Conservation (phyloP, 1,140 invertebrate species). For the Hermatobates lingyangjiaoensis region DNA sequence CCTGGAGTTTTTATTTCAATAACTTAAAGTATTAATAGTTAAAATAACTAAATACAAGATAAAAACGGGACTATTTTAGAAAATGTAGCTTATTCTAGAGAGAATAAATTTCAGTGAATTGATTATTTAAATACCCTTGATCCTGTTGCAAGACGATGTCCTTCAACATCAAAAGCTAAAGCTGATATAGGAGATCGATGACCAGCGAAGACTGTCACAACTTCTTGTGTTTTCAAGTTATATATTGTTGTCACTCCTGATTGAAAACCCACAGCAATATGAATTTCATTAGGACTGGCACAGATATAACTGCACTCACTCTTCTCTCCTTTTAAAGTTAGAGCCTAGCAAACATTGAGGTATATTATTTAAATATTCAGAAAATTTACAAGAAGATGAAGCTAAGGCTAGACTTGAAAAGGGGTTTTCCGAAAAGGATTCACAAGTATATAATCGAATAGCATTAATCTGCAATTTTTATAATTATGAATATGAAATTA, state of each 20-base stretch:
- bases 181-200: slow-evolving; percentile 73
- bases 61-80: neutral
- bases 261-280: slow-evolving; percentile 75
- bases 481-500: too few relatives aligned
- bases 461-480: too few relatives aligned
- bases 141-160: slow-evolving; percentile 66
- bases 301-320: slow-evolving; percentile 46
- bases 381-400: too few relatives aligned
- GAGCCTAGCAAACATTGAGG: too few relatives aligned
- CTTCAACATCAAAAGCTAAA: slow-evolving; percentile 58
- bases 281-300: slow-evolving; percentile 46
- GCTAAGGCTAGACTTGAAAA: too few relatives aligned
- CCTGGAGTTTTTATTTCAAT: too few relatives aligned
- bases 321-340: slow-evolving; percentile 56
- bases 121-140: slow-evolving; percentile 49
- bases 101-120: neutral
- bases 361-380: too few relatives aligned
- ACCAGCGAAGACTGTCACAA: slow-evolving; percentile 62
- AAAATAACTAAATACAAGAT: neutral
- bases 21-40: neutral
- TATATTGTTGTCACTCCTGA: slow-evolving; percentile 79
- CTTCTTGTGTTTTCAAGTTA: slow-evolving; percentile 45
- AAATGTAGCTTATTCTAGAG: neutral
- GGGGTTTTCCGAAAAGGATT: too few relatives aligned
- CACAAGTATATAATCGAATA: too few relatives aligned